A percentile compares a stretch with the other conserved stretches of the same genome.
Conservation (phyloP, 2,888 invertebrate species). For the Aleiodes alternator region DNA sequence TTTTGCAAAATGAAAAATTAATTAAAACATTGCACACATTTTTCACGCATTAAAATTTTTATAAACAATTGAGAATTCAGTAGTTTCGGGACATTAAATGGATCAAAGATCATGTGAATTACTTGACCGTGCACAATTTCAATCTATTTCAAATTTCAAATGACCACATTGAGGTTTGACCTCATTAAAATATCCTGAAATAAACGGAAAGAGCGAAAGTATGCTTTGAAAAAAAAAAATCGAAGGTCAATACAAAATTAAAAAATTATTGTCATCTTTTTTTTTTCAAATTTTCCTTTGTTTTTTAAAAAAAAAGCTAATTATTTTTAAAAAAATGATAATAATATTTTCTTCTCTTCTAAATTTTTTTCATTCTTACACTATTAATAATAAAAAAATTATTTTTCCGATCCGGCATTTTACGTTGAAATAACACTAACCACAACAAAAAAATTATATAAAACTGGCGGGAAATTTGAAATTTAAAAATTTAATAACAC, state of each 20-base stretch:
- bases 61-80: too few species aligned
- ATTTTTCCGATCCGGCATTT: conserved; percentile 43
- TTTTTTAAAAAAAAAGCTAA: neutral
- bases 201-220: neutral
- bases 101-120: conserved; percentile 26
- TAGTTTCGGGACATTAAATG: conserved; percentile 1
- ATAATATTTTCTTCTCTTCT: too few species aligned
- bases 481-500: conserved; percentile 1
- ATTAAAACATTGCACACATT: too few species aligned
- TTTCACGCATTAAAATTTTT: too few species aligned
- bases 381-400: conserved; percentile 42
- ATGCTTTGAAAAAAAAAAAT: neutral
- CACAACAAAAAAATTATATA: conserved; percentile 5
- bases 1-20: conserved; percentile 4
- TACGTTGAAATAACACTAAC: neutral
- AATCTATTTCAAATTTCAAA: conserved; percentile 25
- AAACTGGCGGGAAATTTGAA: conserved; percentile 7
- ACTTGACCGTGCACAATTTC: conserved; percentile 20
- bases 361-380: conserved; percentile 31
- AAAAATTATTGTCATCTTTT: neutral
- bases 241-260: conserved; percentile 8
- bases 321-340: too few species aligned
- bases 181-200: conserved; percentile 25
- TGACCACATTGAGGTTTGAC: conserved; percentile 19
- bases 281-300: neutral